A percentile compares a stretch with the other conserved stretches of the same genome.
phyloP scores from a whole-genome alignment of 2,113 vertebrate species.

The Larimichthys polyactis region DNA sequence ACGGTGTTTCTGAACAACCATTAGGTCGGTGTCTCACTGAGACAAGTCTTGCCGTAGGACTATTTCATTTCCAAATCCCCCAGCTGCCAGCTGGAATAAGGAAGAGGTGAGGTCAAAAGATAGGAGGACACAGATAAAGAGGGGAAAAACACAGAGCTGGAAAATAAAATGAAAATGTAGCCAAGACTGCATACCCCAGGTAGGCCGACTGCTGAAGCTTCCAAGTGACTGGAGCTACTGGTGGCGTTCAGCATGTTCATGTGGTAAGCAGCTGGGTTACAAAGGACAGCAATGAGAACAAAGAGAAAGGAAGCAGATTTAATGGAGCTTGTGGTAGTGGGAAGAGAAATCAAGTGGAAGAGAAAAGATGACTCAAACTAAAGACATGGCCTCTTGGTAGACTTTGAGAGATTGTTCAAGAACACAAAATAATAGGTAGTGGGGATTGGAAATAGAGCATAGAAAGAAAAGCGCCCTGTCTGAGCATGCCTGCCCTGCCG shows the following conservation, averaged over 20 bases:
- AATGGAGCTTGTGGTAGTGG: slow-evolving; percentile 11
- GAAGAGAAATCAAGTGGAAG: slow-evolving; percentile 26
- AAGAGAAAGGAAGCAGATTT: slow-evolving; percentile 11
- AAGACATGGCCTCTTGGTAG: slow-evolving; percentile 19
- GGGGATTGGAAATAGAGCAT: slow-evolving; percentile 29
- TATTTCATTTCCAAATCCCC: slow-evolving; percentile 36
- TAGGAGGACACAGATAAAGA: slow-evolving; percentile 20
- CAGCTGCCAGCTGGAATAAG: slow-evolving; percentile 38
- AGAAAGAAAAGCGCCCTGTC: slow-evolving; percentile 47
- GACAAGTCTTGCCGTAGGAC: slow-evolving; percentile 12
- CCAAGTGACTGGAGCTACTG: slow-evolving; percentile 33
- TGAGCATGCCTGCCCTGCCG: slow-evolving; percentile 59
- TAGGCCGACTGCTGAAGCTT: slow-evolving; percentile 18
- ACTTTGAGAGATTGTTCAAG: slow-evolving; percentile 44
- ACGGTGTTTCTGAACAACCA: slow-evolving; percentile 19
- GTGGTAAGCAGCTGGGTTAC: slow-evolving; percentile 51
- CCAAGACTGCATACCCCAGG: slow-evolving; percentile 30
- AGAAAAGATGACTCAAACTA: slow-evolving; percentile 23
- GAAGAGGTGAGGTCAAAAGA: slow-evolving; percentile 39
- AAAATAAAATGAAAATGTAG: slow-evolving; percentile 19
- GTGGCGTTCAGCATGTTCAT: slow-evolving; percentile 24
- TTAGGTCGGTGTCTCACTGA: slow-evolving; percentile 37
- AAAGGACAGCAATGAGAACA: slow-evolving; percentile 31
- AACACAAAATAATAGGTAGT: slow-evolving; percentile 29
- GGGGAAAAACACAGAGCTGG: slow-evolving; percentile 7